Evolutionary conservation across 2,888 invertebrate genomes (phyloP), one percentile per base, ranked within the genome.

Genomic region (Cremastobaeus sp.): DNA sequence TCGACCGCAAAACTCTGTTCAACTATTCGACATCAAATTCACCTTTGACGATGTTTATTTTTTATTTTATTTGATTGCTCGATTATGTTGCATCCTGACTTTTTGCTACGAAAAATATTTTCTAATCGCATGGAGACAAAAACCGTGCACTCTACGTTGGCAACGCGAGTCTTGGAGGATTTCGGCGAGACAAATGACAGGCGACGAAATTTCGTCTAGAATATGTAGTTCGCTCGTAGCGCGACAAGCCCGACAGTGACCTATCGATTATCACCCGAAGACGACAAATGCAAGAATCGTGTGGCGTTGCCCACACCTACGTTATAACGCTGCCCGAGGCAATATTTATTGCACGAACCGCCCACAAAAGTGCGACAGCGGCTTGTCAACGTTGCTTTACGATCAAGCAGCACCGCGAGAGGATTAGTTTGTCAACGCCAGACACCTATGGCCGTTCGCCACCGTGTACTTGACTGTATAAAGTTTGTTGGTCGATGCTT

Each of bases 381-480:
- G 71, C 77, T 80, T 83, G 84, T 82, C 83, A 81, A 75, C 82
- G 81, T 64, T 80, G 79, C 79, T 84, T 83, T 83, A 81, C 82
- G 81, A 82, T 83, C 81, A 81, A 79, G 81, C 79, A 79, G 79
- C 80, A 82, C 79, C 79, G 76, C 79, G 78, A 74, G 78, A 78
- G 82, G 83, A 86, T 85, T 85, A 86, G 85, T 85, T 85, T 85
- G 85, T 85, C 86, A 86, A 85, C 84, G 81, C 82, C 79, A 76
- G 78, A 80, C 79, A 79, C 78, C 76, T 74, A 77, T 79, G 74
- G 74, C 69, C 73, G 76, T 76, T 74, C 54, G 59, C 65, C 55
- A 69, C 57, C 39, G 52, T 39, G 57, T 34, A 73, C 70, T 47
- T 35, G 47, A 60, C 64, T 69, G 54, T 47, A 20, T 43, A 47